Evolutionary conservation across 2,888 invertebrate genomes (phyloP), one percentile per base, ranked within the genome.

Genomic region (Danaus chrysippus): DNA sequence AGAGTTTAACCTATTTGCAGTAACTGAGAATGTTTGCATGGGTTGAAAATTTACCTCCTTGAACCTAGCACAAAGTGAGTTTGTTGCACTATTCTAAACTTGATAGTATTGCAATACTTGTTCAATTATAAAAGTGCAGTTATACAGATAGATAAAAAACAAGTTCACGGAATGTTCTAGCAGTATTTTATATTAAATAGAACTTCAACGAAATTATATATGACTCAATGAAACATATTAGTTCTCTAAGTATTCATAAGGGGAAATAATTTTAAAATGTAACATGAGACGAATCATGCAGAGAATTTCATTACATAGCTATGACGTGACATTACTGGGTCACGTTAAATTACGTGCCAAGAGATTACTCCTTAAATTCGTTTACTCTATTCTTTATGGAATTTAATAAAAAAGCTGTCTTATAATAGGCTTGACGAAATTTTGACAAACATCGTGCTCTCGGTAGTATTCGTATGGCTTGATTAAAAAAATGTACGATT

Each of bases 231-330:
- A 46, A 13, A n/a, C 12, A 15, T n/a, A 9, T 46, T 15, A n/a
- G n/a, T 15, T 9, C 15, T 5, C 11, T 49, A 49, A 49, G 49
- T 49, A 17, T 49, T 49, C 49, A 17, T 17, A 0, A 49, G 17
- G 17, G 49, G 49, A 49, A 17, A 17, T 49, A 17, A 49, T 17
- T 49, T 17, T 49, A 49, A 49, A 49, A 15, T 49, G 17, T 49
- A 15, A 49, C 49, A 49, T 17, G 17, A 10, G 49, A 17, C 17
- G 17, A 49, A 15, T 17, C 49, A 49, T 17, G 17, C 49, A 17
- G 49, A 17, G 49, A 49, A 49, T 49, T 49, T 49, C 49, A 49
- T 49, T 49, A 49, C 17, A 49, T 17, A 49, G 17, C 49, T 49
- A 49, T 49, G 49, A 49, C 49, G 49, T 49, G 49, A 49, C 49